A percentile compares a stretch with the other conserved stretches of the same genome.
Evolutionary conservation across 2,113 vertebrate species (phyloP).

Genomic region (Mus pahari): DNA sequence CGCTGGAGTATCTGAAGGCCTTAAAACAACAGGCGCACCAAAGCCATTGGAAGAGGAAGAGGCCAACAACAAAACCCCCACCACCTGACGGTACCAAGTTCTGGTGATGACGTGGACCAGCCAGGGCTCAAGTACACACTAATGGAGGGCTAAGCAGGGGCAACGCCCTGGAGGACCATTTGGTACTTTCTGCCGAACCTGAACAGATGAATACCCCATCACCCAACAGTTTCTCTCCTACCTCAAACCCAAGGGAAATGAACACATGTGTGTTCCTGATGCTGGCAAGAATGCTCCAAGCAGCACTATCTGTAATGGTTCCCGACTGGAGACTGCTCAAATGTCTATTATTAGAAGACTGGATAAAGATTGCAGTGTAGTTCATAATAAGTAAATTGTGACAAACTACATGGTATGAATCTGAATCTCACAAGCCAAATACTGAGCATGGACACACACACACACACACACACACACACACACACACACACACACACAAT

Average conservation of each 20-base stretch:
- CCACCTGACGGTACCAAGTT: neutral
- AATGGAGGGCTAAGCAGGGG: neutral
- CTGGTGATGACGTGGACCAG: neutral
- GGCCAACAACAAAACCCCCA: neutral
- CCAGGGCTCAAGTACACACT: neutral
- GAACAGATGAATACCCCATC: neutral
- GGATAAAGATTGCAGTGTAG: neutral
- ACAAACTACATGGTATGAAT: neutral
- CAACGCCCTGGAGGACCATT: neutral
- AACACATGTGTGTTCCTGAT: neutral
- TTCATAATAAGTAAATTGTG: neutral
- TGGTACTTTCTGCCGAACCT: neutral
- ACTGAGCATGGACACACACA: neutral
- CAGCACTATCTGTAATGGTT: neutral
- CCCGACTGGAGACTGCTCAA: neutral
- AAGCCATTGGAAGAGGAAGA: neutral
- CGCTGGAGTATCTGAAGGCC: neutral
- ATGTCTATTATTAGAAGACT: neutral
- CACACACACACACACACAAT: neutral
- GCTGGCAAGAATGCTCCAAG: neutral
- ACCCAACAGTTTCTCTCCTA: neutral
- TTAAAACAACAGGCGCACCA: neutral
- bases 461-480: neutral
- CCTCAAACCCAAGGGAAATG: neutral
- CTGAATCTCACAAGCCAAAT: constrained; percentile 26